These are phyloP conservation scores for Falcaria lacertinaria DNA, from an alignment of 2,888 invertebrate genomes.

Conservation along the genomic window DNA sequence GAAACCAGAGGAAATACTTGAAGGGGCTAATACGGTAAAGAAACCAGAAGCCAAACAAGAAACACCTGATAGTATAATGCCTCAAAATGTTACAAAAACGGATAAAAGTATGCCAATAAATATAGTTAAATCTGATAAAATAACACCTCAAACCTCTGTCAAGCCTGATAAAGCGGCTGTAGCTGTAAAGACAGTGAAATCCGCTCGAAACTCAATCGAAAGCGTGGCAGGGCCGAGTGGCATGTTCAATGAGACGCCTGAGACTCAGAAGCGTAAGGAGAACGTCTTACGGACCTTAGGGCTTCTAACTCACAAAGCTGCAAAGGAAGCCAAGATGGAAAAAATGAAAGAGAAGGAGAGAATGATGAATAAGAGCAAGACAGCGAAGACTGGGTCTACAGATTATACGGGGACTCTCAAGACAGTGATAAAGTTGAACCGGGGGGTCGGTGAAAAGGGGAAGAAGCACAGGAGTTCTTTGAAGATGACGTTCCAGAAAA, in stretches of 20 bases:
- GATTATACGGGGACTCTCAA: conserved; percentile 90
- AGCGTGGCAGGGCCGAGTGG: conserved; percentile 60
- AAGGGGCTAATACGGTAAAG: conserved; percentile 3
- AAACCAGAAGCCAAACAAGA: conserved; percentile 11
- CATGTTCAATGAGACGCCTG: conserved; percentile 76
- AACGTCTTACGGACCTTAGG: conserved; percentile 87
- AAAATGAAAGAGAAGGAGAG: conserved; percentile 74
- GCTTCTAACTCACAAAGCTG: conserved; percentile 85
- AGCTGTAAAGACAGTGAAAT: conserved; percentile 37
- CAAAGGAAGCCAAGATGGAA: conserved; percentile 83
- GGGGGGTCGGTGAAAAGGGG: conserved; percentile 64
- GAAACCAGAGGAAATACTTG: conserved; percentile 13
- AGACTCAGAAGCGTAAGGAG: conserved; percentile 84
- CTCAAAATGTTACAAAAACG: too few relatives aligned
- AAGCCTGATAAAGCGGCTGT: conserved; percentile 32
- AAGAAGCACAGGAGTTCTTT: conserved; percentile 85
- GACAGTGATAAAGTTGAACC: conserved; percentile 89
- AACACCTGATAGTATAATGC: conserved; percentile 15
- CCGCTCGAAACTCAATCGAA: conserved; percentile 50
- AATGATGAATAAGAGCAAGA: conserved; percentile 49
- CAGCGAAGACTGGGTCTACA: conserved; percentile 52
- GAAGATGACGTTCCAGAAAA: conserved; percentile 89
- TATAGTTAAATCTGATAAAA: conserved; percentile 21
- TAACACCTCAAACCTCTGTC: conserved; percentile 10
- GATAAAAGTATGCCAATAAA: too few relatives aligned